Conservation (phyloP, 1,140 invertebrate genomes). For the Tetragnatha versicolor region DNA sequence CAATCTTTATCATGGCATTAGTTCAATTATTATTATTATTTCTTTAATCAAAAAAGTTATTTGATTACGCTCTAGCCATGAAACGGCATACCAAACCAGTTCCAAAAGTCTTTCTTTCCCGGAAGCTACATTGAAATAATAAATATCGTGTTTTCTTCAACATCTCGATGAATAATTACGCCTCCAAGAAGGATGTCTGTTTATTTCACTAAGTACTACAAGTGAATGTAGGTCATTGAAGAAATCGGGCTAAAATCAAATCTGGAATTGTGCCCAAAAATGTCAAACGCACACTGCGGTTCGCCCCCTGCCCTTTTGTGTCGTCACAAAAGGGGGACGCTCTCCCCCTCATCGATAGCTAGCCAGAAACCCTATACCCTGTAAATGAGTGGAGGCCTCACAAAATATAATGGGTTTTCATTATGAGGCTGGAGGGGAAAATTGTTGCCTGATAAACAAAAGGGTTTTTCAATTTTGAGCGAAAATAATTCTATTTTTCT, state of each 20-base stretch:
- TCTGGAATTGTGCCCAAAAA: conserved; percentile 46
- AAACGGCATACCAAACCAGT: too few species aligned
- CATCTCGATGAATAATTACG: too few species aligned
- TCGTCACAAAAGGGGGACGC: conserved; percentile 11
- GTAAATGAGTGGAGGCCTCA: not conserved
- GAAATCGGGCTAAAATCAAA: conserved; percentile 14
- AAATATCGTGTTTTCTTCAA: too few species aligned
- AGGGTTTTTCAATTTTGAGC: too few species aligned
- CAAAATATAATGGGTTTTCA: not conserved
- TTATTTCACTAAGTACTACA: not conserved
- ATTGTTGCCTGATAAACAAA: too few species aligned
- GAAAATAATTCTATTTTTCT: too few species aligned
- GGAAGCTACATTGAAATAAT: too few species aligned
- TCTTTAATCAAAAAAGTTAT: too few species aligned
- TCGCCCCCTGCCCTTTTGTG: conserved; percentile 33
- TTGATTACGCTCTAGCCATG: too few species aligned
- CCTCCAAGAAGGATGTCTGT: not conserved
- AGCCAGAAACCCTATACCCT: conserved; percentile 9
- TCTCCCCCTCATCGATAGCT: conserved; percentile 6
- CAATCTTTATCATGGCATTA: too few species aligned
- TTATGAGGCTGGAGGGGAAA: not conserved
- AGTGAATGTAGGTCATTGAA: conserved; percentile 42
- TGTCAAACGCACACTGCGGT: conserved; percentile 33
- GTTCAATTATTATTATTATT: too few species aligned
- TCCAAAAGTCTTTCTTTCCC: too few species aligned